phyloP scores from a whole-genome alignment of 1,140 invertebrate genomes.

The Temnothorax curvispinosus region DNA sequence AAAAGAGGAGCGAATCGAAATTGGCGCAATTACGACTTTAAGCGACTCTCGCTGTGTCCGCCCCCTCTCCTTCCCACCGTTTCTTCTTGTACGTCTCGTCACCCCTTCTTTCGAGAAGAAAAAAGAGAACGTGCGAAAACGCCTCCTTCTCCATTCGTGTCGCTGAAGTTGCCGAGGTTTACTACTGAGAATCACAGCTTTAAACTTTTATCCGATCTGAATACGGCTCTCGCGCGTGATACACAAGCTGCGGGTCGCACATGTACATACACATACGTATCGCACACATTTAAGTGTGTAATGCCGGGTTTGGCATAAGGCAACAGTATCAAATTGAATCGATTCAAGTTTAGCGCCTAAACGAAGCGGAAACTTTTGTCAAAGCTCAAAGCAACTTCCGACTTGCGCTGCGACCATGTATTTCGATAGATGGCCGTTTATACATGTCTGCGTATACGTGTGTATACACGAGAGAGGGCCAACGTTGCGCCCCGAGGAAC shows the following conservation, averaged over 20 bases:
- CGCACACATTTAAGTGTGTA: conserved; percentile 24
- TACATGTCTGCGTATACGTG: background rate
- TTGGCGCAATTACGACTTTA: conserved; percentile 62
- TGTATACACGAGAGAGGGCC: background rate
- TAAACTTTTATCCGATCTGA: conserved; percentile 60
- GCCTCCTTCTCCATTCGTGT: conserved; percentile 25
- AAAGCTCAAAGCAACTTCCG: conserved; percentile 50
- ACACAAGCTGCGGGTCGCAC: background rate
- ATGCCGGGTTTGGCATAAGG: background rate
- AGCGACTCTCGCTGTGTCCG: conserved; percentile 56
- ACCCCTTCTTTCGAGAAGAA: conserved; percentile 25
- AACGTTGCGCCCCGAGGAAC: conserved; percentile 23
- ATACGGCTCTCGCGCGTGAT: conserved; percentile 21
- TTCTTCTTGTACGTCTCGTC: background rate
- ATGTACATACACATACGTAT: background rate
- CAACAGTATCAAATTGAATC: conserved; percentile 60
- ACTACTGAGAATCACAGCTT: conserved; percentile 52
- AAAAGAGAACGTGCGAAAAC: conserved; percentile 33
- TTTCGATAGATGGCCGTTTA: background rate
- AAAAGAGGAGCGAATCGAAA: conserved; percentile 52
- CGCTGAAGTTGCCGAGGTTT: conserved; percentile 58
- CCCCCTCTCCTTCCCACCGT: background rate
- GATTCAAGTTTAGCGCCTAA: conserved; percentile 47
- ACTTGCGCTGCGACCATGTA: conserved; percentile 7
- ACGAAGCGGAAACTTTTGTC: conserved; percentile 61